Conservation (phyloP, 2,113 vertebrate species). For the Gopherus evgoodei region DNA sequence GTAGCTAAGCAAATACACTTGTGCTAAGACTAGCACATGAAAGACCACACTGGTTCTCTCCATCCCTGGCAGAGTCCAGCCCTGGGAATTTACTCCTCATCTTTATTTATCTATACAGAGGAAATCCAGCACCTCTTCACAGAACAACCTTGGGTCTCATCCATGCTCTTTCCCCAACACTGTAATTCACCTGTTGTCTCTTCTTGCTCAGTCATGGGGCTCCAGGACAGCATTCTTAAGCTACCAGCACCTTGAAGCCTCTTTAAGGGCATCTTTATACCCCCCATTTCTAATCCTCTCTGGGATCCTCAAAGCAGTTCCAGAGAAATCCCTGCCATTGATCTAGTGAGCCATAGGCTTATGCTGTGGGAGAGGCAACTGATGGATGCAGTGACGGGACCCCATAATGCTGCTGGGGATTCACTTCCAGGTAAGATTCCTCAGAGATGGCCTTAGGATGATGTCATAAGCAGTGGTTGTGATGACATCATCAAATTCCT, state of each 20-base stretch:
- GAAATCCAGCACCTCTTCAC: not conserved
- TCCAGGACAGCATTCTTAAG: not conserved
- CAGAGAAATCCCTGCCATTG: not conserved
- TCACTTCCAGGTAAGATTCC: not conserved
- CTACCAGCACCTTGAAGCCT: not conserved
- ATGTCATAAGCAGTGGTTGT: slow-evolving; percentile 15
- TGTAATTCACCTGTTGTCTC: not conserved
- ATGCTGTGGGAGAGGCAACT: not conserved
- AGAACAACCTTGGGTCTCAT: not conserved
- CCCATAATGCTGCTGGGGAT: not conserved
- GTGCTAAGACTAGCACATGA: not conserved
- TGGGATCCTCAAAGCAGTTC: not conserved
- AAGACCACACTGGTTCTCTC: not conserved
- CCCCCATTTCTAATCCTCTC: not conserved
- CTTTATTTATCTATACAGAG: not conserved
- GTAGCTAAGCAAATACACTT: not conserved
- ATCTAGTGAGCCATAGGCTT: not conserved
- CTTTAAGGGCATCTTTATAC: not conserved
- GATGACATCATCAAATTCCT: not conserved
- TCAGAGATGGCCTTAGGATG: not conserved
- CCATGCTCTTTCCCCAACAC: not conserved
- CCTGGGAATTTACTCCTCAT: not conserved
- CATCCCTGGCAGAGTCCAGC: not conserved
- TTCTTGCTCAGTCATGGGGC: not conserved
- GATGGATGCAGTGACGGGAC: not conserved